Evolutionary conservation across 2,113 vertebrate genomes (phyloP).

Genomic region (Corynorhinus townsendii): DNA sequence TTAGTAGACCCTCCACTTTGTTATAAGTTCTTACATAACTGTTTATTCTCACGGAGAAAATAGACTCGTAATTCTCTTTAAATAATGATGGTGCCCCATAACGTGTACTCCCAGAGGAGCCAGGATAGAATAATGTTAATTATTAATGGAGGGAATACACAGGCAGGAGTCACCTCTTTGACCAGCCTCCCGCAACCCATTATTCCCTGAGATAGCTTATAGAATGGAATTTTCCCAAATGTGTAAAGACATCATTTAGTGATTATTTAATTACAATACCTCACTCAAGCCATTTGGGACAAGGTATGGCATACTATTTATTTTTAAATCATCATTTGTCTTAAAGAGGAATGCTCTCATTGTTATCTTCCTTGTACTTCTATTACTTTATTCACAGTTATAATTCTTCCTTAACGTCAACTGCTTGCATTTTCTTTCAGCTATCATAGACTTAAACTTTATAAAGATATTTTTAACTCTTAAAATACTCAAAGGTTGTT

Average conservation of each 20-base stretch:
- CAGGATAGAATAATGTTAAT: background rate
- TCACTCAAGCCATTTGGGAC: background rate
- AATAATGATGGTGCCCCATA: background rate
- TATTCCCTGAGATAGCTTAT: background rate
- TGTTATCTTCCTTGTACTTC: conserved; percentile 16
- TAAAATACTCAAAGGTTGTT: conserved; percentile 13
- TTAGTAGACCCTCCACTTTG: background rate
- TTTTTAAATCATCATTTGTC: background rate
- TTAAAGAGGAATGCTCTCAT: background rate
- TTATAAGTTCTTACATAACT: conserved; percentile 32
- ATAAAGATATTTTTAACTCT: background rate
- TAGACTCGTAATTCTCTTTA: conserved; percentile 38
- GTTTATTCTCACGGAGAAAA: conserved; percentile 51
- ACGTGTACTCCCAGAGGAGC: conserved; percentile 9
- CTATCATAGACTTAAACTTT: background rate
- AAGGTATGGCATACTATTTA: background rate
- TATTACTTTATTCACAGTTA: background rate
- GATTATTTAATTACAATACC: conserved; percentile 19
- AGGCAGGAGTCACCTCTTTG: conserved; percentile 27
- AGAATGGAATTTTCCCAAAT: conserved; percentile 14
- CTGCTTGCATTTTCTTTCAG: background rate
- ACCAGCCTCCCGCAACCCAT: rapidly evolving
- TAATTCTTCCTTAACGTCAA: conserved; percentile 36
- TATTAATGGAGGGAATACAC: conserved; percentile 36
- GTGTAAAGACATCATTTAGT: conserved; percentile 19